phyloP scores from a whole-genome alignment of 2,888 invertebrate genomes.

The Chironomus riparius region DNA sequence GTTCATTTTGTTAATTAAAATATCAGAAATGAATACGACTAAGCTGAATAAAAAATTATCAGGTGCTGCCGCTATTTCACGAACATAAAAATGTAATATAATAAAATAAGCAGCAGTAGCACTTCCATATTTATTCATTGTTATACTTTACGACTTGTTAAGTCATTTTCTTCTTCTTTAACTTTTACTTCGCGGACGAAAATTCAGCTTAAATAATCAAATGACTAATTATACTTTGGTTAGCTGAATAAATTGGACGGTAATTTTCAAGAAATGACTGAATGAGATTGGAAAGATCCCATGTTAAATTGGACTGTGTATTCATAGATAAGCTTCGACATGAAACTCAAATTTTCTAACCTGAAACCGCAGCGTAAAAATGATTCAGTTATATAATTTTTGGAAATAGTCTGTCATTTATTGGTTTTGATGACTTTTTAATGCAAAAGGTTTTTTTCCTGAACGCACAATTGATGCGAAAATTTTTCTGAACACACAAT shows the following conservation, averaged over 20 bases:
- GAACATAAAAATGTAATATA: neutral
- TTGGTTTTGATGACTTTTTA: too few relatives aligned
- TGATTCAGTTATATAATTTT: too few relatives aligned
- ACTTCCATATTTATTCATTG: slow-evolving; percentile 4
- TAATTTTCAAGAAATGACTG: neutral
- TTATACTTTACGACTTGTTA: slow-evolving; percentile 10
- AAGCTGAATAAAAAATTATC: slow-evolving; percentile 3
- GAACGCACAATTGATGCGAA: neutral
- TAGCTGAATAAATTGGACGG: neutral
- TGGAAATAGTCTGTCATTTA: too few relatives aligned
- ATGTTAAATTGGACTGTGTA: neutral
- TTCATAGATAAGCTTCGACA: neutral
- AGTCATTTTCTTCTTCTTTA: neutral
- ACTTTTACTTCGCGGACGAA: neutral
- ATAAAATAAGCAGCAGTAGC: slow-evolving; percentile 1
- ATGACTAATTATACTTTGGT: slow-evolving; percentile 14
- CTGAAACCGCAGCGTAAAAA: too few relatives aligned
- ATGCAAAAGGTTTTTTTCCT: neutral
- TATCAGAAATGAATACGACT: neutral
- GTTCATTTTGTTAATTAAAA: slow-evolving; percentile 15
- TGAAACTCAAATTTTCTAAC: neutral
- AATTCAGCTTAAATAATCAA: slow-evolving; percentile 13
- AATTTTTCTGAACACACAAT: too few relatives aligned
- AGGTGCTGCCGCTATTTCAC: neutral
- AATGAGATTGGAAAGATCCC: neutral